A percentile compares a stretch with the other conserved stretches of the same genome.
These are phyloP conservation scores for Psammodynastes pulverulentus DNA, from an alignment of 2,113 vertebrate genomes.

Conservation along the genomic window DNA sequence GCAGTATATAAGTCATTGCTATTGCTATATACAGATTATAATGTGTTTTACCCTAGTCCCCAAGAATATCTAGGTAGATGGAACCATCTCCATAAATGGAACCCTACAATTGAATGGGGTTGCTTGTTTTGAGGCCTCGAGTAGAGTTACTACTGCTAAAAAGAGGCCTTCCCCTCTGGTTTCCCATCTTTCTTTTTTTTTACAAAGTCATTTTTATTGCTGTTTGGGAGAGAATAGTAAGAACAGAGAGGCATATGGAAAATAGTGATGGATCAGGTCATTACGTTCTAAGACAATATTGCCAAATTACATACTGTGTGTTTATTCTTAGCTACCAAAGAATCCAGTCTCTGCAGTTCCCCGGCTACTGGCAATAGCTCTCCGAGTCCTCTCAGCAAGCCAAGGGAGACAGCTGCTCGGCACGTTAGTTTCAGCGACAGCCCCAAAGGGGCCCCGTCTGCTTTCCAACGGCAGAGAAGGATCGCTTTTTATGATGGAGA, in stretches of 20 bases:
- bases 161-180: background rate
- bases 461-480: slow-evolving; percentile 81
- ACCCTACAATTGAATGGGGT: background rate
- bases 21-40: background rate
- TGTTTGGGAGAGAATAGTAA: background rate
- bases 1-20: no score
- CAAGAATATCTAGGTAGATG: background rate
- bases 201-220: background rate
- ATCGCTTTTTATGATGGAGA: slow-evolving; percentile 79
- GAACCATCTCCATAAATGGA: background rate
- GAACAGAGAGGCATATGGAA: background rate
- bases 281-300: background rate
- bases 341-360: slow-evolving; percentile 44
- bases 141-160: background rate
- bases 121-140: background rate
- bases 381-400: slow-evolving; percentile 57
- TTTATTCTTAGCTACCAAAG: slow-evolving; percentile 61
- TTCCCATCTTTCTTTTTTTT: background rate
- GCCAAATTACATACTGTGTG: background rate
- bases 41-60: background rate
- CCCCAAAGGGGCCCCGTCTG: slow-evolving; percentile 76
- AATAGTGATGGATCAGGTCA: background rate
- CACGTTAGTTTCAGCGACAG: slow-evolving; percentile 73
- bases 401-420: slow-evolving; percentile 54
- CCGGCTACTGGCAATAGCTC: slow-evolving; percentile 57